phyloP scores from a whole-genome alignment of 1,140 invertebrate species.

The Dreissena polymorpha region DNA sequence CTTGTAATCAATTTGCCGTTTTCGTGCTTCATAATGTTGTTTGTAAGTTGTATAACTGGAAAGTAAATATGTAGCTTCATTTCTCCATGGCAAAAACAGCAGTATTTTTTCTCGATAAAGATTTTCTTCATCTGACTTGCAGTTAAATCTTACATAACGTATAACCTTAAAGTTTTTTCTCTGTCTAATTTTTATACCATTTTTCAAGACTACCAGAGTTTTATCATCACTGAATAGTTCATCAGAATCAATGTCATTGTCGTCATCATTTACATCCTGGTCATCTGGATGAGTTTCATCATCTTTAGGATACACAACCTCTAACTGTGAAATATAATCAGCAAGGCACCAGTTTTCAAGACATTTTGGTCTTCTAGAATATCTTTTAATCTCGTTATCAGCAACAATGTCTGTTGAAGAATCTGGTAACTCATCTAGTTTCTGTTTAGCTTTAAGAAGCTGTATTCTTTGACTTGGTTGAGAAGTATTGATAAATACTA shows the following conservation, averaged over 20 bases:
- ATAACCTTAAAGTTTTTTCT: conserved; percentile 48
- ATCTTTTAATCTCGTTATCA: conserved; percentile 16
- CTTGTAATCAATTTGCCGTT: neutral
- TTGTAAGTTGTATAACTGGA: conserved; percentile 21
- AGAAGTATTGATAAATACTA: conserved; percentile 21
- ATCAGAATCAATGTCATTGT: conserved; percentile 2
- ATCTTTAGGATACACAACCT: conserved; percentile 44
- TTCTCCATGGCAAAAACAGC: conserved; percentile 54
- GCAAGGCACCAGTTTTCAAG: conserved; percentile 44
- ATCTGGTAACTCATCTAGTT: conserved; percentile 12
- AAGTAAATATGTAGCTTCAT: conserved; percentile 44
- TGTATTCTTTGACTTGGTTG: conserved; percentile 2
- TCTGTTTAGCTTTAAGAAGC: neutral
- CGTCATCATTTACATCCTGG: conserved; percentile 52
- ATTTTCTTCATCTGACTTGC: conserved; percentile 52
- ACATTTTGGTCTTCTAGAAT: conserved; percentile 6
- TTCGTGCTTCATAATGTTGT: conserved; percentile 15
- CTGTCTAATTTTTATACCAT: conserved; percentile 54
- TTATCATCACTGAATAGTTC: conserved; percentile 21
- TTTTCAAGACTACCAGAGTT: conserved; percentile 25
- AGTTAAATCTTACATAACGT: conserved; percentile 47
- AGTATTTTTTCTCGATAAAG: conserved; percentile 19
- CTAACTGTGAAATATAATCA: conserved; percentile 50
- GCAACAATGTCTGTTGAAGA: conserved; percentile 3
- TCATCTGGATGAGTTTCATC: conserved; percentile 23